Conservation (phyloP, 1,140 invertebrate genomes). For the Sycophila sp. region DNA sequence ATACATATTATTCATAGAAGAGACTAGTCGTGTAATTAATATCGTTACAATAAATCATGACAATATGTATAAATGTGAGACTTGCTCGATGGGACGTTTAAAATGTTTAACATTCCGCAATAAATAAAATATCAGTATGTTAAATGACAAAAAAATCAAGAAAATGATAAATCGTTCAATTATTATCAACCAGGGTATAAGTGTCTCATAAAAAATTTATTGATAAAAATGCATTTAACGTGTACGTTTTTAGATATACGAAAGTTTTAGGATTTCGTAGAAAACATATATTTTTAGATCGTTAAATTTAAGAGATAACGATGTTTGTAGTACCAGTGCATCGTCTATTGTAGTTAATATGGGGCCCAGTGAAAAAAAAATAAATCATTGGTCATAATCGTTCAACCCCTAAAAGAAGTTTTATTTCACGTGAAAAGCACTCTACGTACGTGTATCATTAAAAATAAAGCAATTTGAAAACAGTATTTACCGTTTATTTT, state of each 20-base stretch:
- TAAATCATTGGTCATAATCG: no score
- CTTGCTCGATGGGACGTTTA: neutral
- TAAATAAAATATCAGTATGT: neutral
- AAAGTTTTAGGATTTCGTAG: neutral
- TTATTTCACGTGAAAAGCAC: no score
- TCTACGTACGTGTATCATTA: no score
- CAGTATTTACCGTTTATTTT: no score
- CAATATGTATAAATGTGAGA: constrained; percentile 15
- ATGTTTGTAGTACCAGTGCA: neutral
- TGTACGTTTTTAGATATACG: neutral
- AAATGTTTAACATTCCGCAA: constrained; percentile 24
- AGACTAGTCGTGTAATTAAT: constrained; percentile 19
- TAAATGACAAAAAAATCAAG: no score
- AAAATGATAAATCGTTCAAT: neutral
- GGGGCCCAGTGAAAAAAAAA: no score
- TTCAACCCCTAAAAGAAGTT: no score
- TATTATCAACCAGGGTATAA: constrained; percentile 16
- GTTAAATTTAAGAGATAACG: neutral
- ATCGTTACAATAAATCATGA: constrained; percentile 22
- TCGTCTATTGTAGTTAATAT: no score
- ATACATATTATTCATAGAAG: neutral
- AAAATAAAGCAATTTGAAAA: no score
- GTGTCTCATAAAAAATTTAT: neutral
- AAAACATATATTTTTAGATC: constrained; percentile 9
- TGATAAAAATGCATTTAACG: constrained; percentile 10